Conservation (phyloP, 2,888 invertebrate genomes). For the Bombylius discolor region DNA sequence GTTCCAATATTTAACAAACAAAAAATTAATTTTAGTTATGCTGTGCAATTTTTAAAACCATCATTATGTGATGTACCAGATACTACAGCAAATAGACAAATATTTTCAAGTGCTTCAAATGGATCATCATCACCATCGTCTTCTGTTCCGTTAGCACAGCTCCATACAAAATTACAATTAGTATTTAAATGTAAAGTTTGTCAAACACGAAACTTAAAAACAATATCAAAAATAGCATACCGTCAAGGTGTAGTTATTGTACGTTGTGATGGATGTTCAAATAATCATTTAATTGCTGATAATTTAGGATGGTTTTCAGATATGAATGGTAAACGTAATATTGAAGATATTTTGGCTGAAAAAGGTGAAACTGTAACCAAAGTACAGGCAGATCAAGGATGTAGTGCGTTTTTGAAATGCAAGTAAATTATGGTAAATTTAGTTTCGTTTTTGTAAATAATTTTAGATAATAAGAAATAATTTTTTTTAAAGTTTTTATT, state of each 20-base stretch:
- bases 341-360: slow-evolving; percentile 77
- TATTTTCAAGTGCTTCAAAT: background rate
- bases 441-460: too few species aligned
- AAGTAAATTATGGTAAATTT: too few species aligned
- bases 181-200: slow-evolving; percentile 87
- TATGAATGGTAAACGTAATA: slow-evolving; percentile 62
- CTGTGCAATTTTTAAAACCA: too few species aligned
- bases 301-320: slow-evolving; percentile 91
- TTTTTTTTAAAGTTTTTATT: too few species aligned
- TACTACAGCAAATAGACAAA: too few species aligned
- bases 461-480: too few species aligned
- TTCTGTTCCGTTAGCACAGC: slow-evolving; percentile 18
- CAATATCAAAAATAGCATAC: slow-evolving; percentile 70
- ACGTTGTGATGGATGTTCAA: slow-evolving; percentile 72
- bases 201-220: slow-evolving; percentile 56
- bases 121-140: slow-evolving; percentile 10
- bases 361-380: slow-evolving; percentile 72
- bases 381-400: too few species aligned
- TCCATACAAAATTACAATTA: slow-evolving; percentile 51
- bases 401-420: too few species aligned
- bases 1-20: too few species aligned
- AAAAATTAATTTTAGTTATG: too few species aligned
- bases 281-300: slow-evolving; percentile 90
- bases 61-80: too few species aligned
- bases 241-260: slow-evolving; percentile 85